phyloP scores from a whole-genome alignment of 2,888 invertebrate genomes.

The Tanypteryx hageni region DNA sequence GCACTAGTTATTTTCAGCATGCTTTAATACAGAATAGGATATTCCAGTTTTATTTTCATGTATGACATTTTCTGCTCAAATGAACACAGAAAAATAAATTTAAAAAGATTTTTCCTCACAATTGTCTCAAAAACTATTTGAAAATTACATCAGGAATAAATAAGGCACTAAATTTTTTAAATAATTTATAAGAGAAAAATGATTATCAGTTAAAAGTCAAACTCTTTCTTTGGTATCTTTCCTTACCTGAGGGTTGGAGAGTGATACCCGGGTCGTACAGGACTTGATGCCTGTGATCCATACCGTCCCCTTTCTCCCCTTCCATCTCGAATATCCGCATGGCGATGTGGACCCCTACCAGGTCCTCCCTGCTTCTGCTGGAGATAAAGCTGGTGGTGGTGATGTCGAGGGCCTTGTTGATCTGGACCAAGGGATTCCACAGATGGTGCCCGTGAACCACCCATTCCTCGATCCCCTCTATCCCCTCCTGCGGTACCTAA shows the following conservation, averaged over 20 bases:
- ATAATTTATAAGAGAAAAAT: no score
- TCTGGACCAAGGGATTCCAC: conserved; percentile 81
- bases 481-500: conserved; percentile 72
- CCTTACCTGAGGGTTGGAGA: conserved; percentile 59
- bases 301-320: conserved; percentile 54
- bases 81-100: no score
- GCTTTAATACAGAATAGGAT: no score
- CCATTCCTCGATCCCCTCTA: conserved; percentile 72
- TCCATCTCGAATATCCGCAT: conserved; percentile 47
- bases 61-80: no score
- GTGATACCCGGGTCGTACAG: conserved; percentile 64
- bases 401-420: conserved; percentile 48
- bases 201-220: no score
- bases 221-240: not conserved
- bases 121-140: no score
- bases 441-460: conserved; percentile 83
- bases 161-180: no score
- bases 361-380: conserved; percentile 57
- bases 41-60: no score
- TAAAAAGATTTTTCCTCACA: no score
- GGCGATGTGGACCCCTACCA: conserved; percentile 40
- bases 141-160: no score
- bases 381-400: conserved; percentile 49
- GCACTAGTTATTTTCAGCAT: no score
- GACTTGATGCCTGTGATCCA: conserved; percentile 58